phyloP scores from a whole-genome alignment of 2,888 invertebrate genomes.

The Drosophila hawaiiensis region DNA sequence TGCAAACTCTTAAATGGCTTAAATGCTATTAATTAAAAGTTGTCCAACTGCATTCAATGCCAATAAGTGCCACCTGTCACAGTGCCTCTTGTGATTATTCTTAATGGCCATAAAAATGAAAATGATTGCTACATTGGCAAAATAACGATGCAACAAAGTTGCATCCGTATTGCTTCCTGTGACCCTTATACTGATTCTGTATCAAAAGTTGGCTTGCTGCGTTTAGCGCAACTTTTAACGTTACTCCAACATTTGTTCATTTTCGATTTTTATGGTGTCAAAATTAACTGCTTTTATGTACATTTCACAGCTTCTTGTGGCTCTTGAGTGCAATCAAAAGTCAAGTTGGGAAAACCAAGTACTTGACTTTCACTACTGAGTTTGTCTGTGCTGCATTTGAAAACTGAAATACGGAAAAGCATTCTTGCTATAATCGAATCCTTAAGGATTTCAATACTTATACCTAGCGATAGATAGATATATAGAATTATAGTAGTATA shows the following conservation, averaged over 20 bases:
- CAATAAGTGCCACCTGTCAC: conserved; percentile 22
- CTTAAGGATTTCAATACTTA: neutral
- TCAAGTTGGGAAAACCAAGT: neutral
- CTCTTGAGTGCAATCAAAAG: neutral
- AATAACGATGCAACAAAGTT: conserved; percentile 52
- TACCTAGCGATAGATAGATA: neutral
- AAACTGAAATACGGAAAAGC: too few relatives aligned
- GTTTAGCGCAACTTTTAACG: conserved; percentile 19
- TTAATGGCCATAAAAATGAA: conserved; percentile 70
- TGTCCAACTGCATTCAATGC: conserved; percentile 9
- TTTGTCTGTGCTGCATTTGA: neutral
- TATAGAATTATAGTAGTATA: neutral
- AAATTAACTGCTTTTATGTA: conserved; percentile 34
- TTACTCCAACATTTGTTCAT: conserved; percentile 15
- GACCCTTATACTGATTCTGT: neutral
- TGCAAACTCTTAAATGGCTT: conserved; percentile 10
- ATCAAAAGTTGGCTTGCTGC: conserved; percentile 16
- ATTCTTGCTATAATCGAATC: neutral
- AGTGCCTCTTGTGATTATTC: conserved; percentile 9
- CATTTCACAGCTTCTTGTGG: conserved; percentile 15
- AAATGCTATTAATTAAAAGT: conserved; percentile 19
- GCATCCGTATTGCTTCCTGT: neutral
- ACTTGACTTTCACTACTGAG: neutral
- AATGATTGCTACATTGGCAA: conserved; percentile 69
- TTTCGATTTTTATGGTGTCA: conserved; percentile 8